phyloP scores from a whole-genome alignment of 2,797 vertebrate genomes.

The Nasua narica region DNA sequence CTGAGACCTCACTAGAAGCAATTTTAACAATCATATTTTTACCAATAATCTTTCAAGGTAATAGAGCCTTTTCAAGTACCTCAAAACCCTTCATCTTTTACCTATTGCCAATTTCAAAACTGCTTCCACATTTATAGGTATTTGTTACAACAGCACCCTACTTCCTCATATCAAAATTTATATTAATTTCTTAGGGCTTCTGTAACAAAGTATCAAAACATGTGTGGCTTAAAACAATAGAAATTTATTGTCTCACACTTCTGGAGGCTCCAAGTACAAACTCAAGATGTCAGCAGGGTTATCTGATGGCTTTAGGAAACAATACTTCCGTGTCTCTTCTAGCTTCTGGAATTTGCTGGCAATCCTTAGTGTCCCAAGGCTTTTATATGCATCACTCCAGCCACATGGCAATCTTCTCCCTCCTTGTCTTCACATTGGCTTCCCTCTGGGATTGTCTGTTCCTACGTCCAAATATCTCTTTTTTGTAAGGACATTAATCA shows the following conservation, averaged over 20 bases:
- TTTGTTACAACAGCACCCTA: not conserved
- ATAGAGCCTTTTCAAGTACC: not conserved
- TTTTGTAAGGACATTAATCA: not conserved
- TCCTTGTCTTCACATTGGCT: not conserved
- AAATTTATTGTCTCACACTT: not conserved
- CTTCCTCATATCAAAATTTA: not conserved
- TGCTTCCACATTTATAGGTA: not conserved
- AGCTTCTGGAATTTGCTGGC: not conserved
- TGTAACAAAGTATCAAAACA: not conserved
- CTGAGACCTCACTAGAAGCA: not conserved
- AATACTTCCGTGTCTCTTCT: not conserved
- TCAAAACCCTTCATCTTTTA: not conserved
- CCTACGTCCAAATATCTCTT: not conserved
- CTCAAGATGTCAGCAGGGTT: not conserved
- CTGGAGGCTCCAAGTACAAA: not conserved
- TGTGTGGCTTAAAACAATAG: not conserved
- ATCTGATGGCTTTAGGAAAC: not conserved
- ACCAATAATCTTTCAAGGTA: not conserved
- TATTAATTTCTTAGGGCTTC: not conserved
- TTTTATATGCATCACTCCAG: not conserved
- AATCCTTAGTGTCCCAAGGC: not conserved
- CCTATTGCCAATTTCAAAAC: not conserved
- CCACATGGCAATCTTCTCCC: not conserved
- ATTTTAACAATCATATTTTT: not conserved
- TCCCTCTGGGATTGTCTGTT: not conserved